These are phyloP conservation scores for Hemibates koningsi DNA, from an alignment of 2,113 vertebrate species.

Conservation along the genomic window DNA sequence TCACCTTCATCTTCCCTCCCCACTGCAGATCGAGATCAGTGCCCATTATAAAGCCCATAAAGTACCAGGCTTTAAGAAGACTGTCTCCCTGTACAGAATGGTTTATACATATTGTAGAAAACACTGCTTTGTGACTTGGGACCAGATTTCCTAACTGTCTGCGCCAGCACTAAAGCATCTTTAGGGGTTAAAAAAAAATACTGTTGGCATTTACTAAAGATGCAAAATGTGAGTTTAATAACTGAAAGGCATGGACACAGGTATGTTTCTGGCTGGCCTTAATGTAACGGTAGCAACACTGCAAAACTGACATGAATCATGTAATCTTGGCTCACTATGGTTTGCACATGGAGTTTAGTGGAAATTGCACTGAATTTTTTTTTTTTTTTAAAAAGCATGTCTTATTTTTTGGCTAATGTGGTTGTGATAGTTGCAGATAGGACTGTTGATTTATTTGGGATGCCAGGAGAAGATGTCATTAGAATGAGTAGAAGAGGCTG, in stretches of 20 bases:
- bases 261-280: neutral
- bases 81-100: neutral
- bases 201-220: neutral
- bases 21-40: slow-evolving; percentile 60
- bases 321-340: neutral
- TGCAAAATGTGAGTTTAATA: neutral
- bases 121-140: neutral
- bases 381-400: neutral
- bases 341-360: neutral
- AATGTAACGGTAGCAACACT: neutral
- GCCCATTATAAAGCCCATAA: slow-evolving; percentile 55
- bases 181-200: neutral
- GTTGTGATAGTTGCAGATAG: neutral
- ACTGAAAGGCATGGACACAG: neutral
- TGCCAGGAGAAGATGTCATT: neutral
- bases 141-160: neutral
- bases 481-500: neutral
- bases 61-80: slow-evolving; percentile 42
- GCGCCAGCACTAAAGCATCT: neutral
- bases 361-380: neutral
- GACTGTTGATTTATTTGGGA: neutral
- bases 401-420: neutral
- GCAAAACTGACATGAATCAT: neutral
- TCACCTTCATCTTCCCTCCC: slow-evolving; percentile 59
- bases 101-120: neutral